Evolutionary conservation across 2,113 vertebrate species (phyloP), one percentile per base, ranked within the genome.

Genomic region (Fregata magnificens): DNA sequence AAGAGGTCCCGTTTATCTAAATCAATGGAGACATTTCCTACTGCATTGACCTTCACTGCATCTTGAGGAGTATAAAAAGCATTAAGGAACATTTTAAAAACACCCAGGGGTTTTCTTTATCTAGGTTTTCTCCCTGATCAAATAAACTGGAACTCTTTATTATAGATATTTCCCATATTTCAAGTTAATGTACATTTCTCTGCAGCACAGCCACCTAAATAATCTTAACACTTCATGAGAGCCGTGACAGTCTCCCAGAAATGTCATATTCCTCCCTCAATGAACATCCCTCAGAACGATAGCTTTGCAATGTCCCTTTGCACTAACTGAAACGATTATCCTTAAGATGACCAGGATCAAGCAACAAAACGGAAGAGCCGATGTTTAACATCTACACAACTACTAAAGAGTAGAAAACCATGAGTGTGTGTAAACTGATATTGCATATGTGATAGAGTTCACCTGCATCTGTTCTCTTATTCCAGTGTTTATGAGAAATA

Each of bases 1-100:
- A 96, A 97, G 92, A 96, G 55, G 47, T 85, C 65, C 91, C 49
- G 19, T 97, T 98, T 97, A 96, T 98, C 94, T 98, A 98, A 97
- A 98, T 98, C 93, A 97, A 16, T 89, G 90, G 74, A 97, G 96
- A 96, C 94, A 86, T 88, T 97, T 94, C 92, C 91, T 70, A 47
- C 66, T 67, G 82, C 96, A 96, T 36, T 98, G 98, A 98, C 96
- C 97, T 98, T 98, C 95, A 81, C 81, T 95, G 87, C 66, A 73
- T 97, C 85, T 94, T 93, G 85, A 98, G 89, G 38, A 97, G 11
- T 55, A 91, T 38, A 86, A 96, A 97, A 92, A 93, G 82, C 73
- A 82, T 53, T 93, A 93, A 95, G 93, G 94, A 90, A 93, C 88
- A 72, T 96, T 86, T 81, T 67, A 91, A 95, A 95, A 97, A 82